Evolutionary conservation across 1,140 invertebrate species (phyloP), one percentile per base, ranked within the genome.

Genomic region (Musca domestica): DNA sequence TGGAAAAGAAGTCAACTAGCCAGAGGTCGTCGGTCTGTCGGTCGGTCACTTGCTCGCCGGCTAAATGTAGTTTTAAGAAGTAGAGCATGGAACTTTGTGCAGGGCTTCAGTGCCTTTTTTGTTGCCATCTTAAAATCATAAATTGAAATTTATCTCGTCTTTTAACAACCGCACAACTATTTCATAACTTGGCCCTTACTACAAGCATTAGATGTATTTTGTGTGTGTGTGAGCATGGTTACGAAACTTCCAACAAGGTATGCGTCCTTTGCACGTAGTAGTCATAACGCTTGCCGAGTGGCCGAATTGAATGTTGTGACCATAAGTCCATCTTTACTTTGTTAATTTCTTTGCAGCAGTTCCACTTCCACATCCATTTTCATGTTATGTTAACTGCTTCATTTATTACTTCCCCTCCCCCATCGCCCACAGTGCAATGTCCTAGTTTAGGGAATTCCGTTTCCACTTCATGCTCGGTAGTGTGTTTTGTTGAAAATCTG

Each of bases 91-190:
- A 22, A 14, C 23, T 61, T 41, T 61, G n/a, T 34, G 4, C 34
- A 10, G 34, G 34, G 10, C 2, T 41, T 12, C 34, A 41, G 34
- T 34, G 20, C n/a, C 12, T 41, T 61, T 61, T 61, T 61, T 41
- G n/a, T 30, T 61, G 56, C 14, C 56, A 61, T 61, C 56, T 61
- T 61, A 61, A 61, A 61, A 61, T 61, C 56, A 61, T 61, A 61
- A 61, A 61, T 61, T 61, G 56, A 61, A 61, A 61, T 61, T 61
- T 61, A 61, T 61, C 56, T 61, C 17, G 56, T 27, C 34, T 61
- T 61, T 61, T 30, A 61, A 6, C 19, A 61, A 61, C 56, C 34
- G 56, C 56, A 61, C 56, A 61, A 30, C 34, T 34, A 34, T 34
- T 30, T 27, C 56, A 61, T 61, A 61, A 61, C n/a, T 61, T 34